Conservation (phyloP, 2,113 vertebrate genomes). For the Tachuris rubrigastra region DNA sequence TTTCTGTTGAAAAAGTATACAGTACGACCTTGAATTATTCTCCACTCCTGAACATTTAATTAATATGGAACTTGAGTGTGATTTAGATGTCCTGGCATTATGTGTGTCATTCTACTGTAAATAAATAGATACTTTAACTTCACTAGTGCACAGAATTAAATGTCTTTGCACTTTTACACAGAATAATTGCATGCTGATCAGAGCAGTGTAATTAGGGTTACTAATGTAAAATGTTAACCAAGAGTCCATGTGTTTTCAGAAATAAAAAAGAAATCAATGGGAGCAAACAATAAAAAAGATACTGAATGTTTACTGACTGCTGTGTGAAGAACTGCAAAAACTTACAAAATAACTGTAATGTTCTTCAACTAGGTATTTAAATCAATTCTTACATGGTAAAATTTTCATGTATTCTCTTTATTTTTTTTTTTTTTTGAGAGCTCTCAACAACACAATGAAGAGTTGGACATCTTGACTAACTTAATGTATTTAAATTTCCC, state of each 20-base stretch:
- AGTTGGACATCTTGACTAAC: not conserved
- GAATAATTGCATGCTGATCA: conserved; percentile 26
- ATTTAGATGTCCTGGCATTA: conserved; percentile 1
- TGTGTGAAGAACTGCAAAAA: not conserved
- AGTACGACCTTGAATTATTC: not conserved
- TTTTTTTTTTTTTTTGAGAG: not conserved
- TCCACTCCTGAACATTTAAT: not conserved
- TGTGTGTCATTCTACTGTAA: not conserved
- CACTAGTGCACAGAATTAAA: not conserved
- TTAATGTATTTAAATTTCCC: conserved; percentile 41
- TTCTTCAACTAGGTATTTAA: not conserved
- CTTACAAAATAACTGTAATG: not conserved
- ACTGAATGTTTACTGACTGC: not conserved
- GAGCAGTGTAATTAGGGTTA: not conserved
- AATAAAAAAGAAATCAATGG: not conserved
- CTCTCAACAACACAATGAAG: not conserved
- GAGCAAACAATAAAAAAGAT: not conserved
- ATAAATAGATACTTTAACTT: conserved; percentile 30
- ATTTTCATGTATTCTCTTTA: not conserved
- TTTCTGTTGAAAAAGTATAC: not conserved
- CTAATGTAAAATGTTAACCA: conserved; percentile 28
- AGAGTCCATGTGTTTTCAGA: not conserved
- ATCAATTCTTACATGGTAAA: not conserved
- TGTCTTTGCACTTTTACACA: conserved; percentile 43
- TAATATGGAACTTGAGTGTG: conserved; percentile 26